Conservation (phyloP, 2,888 invertebrate genomes). For the Calameuta idolon region DNA sequence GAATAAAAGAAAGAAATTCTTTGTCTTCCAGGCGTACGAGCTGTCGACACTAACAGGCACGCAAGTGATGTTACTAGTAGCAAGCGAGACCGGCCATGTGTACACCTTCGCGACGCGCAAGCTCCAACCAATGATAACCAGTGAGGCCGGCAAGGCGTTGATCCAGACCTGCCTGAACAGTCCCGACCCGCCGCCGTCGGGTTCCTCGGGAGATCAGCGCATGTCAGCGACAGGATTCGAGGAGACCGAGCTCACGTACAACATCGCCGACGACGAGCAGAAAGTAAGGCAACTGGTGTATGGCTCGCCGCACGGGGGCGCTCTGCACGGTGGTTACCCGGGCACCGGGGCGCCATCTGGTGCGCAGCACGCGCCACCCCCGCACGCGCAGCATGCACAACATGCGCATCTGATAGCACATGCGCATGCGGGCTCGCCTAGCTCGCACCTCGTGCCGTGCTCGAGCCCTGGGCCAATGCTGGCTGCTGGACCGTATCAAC, state of each 20-base stretch:
- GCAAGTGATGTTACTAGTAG: conserved; percentile 99
- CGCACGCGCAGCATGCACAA: conserved; percentile 72
- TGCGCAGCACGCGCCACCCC: conserved; percentile 68
- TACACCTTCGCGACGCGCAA: conserved; percentile 99
- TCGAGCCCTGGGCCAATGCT: conserved; percentile 82
- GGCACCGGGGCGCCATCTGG: conserved; percentile 54
- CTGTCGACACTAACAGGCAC: conserved; percentile 98
- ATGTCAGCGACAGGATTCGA: conserved; percentile 99
- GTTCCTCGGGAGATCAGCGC: conserved; percentile 85
- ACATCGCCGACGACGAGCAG: conserved; percentile 94
- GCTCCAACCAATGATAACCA: conserved; percentile 99
- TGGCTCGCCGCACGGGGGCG: conserved; percentile 77
- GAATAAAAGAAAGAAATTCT: neutral
- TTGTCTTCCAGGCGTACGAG: conserved; percentile 91
- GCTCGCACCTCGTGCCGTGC: conserved; percentile 70
- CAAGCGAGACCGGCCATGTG: conserved; percentile 99
- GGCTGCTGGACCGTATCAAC: conserved; percentile 70
- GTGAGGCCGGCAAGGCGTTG: conserved; percentile 95
- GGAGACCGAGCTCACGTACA: conserved; percentile 98
- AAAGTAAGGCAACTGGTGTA: conserved; percentile 98
- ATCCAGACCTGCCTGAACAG: conserved; percentile 99
- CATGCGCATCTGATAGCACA: conserved; percentile 75
- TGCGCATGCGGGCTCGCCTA: conserved; percentile 71
- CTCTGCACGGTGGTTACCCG: conserved; percentile 66
- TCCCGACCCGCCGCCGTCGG: conserved; percentile 85